Evolutionary conservation across 2,888 invertebrate genomes (phyloP).

Genomic region (Endotricha flammealis): DNA sequence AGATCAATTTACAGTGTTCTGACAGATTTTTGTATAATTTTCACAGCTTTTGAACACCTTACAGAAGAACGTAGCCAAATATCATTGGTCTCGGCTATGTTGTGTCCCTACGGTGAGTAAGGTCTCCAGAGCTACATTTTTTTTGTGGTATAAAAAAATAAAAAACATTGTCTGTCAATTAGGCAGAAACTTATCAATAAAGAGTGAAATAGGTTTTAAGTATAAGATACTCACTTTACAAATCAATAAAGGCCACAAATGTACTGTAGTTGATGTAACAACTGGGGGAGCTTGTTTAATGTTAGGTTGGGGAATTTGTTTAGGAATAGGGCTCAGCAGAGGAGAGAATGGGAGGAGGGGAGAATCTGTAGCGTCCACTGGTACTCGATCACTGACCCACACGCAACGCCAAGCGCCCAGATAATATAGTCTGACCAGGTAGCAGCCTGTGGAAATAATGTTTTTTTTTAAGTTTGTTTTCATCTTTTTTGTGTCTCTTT

Average conservation of each 20-base stretch:
- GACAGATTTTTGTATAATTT: too few species aligned
- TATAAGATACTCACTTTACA: constrained; percentile 54
- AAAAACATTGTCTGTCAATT: too few species aligned
- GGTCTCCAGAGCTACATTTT: too few species aligned
- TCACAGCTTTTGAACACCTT: too few species aligned
- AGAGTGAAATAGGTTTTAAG: too few species aligned
- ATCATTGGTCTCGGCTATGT: too few species aligned
- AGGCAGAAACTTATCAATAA: too few species aligned
- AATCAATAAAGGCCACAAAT: constrained; percentile 61
- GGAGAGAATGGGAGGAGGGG: constrained; percentile 66
- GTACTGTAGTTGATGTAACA: constrained; percentile 36
- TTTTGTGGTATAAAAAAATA: too few species aligned
- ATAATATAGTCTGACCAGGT: constrained; percentile 60
- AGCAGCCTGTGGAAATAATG: constrained; percentile 48
- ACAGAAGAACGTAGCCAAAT: too few species aligned
- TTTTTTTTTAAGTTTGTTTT: not conserved
- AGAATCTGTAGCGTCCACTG: constrained; percentile 52
- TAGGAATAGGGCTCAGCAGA: constrained; percentile 29
- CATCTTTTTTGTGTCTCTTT: too few species aligned
- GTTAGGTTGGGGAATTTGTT: constrained; percentile 31
- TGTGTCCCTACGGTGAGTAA: too few species aligned
- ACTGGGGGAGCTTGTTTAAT: constrained; percentile 27
- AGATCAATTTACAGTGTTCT: too few species aligned
- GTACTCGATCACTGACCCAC: constrained; percentile 66
- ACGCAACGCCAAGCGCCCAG: constrained; percentile 66